These are phyloP conservation scores for Pyrrhosoma nymphula DNA, from an alignment of 2,888 invertebrate species.

Conservation along the genomic window DNA sequence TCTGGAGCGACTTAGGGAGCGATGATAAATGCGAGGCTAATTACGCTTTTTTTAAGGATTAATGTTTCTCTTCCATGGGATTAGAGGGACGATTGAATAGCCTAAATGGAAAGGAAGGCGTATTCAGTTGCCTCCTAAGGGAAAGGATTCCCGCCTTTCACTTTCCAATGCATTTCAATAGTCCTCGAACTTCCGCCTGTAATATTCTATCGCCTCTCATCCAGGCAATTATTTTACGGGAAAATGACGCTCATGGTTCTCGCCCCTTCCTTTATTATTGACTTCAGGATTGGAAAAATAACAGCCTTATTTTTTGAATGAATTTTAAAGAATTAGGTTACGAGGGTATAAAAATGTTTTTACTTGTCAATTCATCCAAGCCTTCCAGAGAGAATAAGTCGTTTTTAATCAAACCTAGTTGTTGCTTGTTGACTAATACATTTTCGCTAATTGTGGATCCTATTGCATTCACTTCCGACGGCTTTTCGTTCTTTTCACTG, in stretches of 20 bases:
- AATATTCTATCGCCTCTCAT: background rate
- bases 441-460: background rate
- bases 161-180: background rate
- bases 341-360: background rate
- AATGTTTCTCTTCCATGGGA: background rate
- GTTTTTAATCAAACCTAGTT: slow-evolving; percentile 12
- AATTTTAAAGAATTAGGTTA: background rate
- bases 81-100: background rate
- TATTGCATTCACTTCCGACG: slow-evolving; percentile 40
- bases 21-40: background rate
- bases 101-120: background rate
- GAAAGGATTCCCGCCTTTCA: slow-evolving; percentile 28
- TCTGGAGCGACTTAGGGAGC: background rate
- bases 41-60: background rate
- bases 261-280: background rate
- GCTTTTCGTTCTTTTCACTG: slow-evolving; percentile 44
- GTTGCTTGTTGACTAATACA: background rate
- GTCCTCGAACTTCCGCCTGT: slow-evolving; percentile 42
- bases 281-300: background rate
- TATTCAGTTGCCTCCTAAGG: background rate
- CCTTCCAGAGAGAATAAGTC: background rate
- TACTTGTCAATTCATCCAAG: background rate
- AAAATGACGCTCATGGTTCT: background rate
- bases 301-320: background rate
- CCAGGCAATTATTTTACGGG: background rate